Evolutionary conservation across 92 coral and sea anemone genomes (phyloP).

Genomic region (Anthopleura xanthogrammica): DNA sequence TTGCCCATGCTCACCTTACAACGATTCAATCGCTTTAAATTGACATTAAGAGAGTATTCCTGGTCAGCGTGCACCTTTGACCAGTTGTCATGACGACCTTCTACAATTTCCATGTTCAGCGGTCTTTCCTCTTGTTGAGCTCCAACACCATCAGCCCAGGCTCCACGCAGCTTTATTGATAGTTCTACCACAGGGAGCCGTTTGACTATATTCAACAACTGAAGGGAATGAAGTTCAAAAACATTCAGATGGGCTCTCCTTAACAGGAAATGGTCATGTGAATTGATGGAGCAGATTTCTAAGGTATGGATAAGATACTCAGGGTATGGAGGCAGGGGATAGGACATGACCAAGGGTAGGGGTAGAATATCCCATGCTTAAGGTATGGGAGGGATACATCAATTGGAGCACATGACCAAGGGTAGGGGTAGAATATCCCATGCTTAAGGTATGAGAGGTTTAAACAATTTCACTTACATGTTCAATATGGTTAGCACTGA

Average conservation of each 20-base stretch:
- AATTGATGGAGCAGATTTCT: no score
- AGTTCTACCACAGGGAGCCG: constrained; percentile 69
- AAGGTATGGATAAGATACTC: no score
- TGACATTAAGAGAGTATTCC: constrained; percentile 74
- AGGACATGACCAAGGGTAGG: no score
- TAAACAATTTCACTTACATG: constrained; percentile 40
- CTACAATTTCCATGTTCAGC: constrained; percentile 36
- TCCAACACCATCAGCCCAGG: constrained; percentile 82
- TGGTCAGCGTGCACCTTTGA: constrained; percentile 95
- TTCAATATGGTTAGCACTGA: constrained; percentile 67
- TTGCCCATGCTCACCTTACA: constrained; percentile 11
- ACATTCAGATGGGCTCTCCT: background rate
- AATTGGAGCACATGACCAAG: background rate
- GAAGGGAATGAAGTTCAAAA: background rate
- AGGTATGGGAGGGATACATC: no score
- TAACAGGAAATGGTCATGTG: no score
- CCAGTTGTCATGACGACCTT: constrained; percentile 85
- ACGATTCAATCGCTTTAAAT: constrained; percentile 44
- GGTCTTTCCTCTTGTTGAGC: constrained; percentile 64
- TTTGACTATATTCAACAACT: constrained; percentile 64
- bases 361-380: no score
- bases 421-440: background rate
- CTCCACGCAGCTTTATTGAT: constrained; percentile 71
- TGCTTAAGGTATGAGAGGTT: background rate
- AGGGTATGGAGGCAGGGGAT: no score